Conservation (phyloP, 2,113 vertebrate genomes). For the Melanocharis versteri region DNA sequence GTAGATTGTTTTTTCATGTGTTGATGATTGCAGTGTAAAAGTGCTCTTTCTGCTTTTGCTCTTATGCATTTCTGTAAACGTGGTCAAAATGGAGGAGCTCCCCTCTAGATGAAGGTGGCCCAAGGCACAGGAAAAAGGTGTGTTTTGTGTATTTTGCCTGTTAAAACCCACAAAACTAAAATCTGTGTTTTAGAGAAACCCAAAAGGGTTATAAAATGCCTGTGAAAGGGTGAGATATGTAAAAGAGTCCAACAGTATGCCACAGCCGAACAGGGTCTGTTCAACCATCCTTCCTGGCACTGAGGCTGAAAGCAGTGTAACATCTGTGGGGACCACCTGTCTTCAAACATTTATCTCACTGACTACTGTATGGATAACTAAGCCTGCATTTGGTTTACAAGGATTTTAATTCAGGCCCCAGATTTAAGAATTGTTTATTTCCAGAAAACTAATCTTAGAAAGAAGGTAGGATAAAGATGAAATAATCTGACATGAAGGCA, state of each 20-base stretch:
- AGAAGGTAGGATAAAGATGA: neutral
- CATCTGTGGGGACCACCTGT: neutral
- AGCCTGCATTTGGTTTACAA: neutral
- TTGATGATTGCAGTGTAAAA: neutral
- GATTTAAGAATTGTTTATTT: neutral
- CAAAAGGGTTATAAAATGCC: neutral
- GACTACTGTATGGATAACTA: neutral
- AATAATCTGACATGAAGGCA: neutral
- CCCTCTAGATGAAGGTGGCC: neutral
- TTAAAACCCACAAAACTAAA: neutral
- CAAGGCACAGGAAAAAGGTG: neutral
- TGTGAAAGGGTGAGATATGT: neutral
- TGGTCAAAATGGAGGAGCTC: neutral
- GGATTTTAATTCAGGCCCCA: neutral
- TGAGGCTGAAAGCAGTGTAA: neutral
- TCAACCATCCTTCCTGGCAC: neutral
- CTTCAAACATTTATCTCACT: neutral
- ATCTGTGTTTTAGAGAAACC: neutral
- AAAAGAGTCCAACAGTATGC: neutral
- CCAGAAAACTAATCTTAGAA: neutral
- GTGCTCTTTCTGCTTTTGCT: neutral
- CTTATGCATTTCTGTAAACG: neutral
- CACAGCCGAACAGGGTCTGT: neutral
- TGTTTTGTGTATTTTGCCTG: neutral
- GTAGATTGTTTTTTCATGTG: neutral